A percentile compares a stretch with the other conserved stretches of the same genome.
Evolutionary conservation across 2,797 vertebrate genomes (phyloP).

Genomic region (Gastrophryne carolinensis): DNA sequence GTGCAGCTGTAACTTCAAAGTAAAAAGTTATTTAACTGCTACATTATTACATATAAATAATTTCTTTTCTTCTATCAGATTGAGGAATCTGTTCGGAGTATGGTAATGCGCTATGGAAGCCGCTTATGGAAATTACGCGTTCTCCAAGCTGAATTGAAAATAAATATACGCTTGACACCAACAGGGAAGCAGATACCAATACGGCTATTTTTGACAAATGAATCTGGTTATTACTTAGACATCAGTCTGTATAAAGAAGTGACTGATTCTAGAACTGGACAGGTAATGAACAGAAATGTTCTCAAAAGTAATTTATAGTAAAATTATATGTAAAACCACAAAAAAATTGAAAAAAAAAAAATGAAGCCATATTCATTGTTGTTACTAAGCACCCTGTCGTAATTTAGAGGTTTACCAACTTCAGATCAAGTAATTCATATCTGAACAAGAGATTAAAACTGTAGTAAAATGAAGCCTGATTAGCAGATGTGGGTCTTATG

Average conservation of each 20-base stretch:
- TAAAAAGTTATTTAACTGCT: too few species aligned
- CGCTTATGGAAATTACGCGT: slow-evolving; percentile 78
- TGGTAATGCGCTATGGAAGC: slow-evolving; percentile 82
- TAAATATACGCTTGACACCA: slow-evolving; percentile 95
- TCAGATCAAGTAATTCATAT: too few species aligned
- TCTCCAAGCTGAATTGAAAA: slow-evolving; percentile 89
- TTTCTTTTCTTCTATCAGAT: slow-evolving; percentile 60
- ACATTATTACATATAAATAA: neutral
- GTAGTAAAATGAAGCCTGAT: too few species aligned
- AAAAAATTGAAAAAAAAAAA: too few species aligned
- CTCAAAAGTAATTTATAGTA: too few species aligned
- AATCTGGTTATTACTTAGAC: slow-evolving; percentile 98
- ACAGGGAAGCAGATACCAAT: slow-evolving; percentile 97
- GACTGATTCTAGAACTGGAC: slow-evolving; percentile 73
- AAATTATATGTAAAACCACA: too few species aligned
- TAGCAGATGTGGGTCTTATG: too few species aligned
- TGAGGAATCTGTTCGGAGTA: slow-evolving; percentile 76
- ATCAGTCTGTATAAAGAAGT: slow-evolving; percentile 95
- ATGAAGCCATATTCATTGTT: too few species aligned
- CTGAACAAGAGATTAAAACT: too few species aligned
- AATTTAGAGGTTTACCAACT: too few species aligned
- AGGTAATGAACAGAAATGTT: slow-evolving; percentile 61
- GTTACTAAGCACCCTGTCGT: too few species aligned
- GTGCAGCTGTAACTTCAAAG: too few species aligned
- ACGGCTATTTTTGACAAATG: slow-evolving; percentile 95